Conservation (phyloP, 2,113 vertebrate genomes). For the Romanogobio albipinnatus region DNA sequence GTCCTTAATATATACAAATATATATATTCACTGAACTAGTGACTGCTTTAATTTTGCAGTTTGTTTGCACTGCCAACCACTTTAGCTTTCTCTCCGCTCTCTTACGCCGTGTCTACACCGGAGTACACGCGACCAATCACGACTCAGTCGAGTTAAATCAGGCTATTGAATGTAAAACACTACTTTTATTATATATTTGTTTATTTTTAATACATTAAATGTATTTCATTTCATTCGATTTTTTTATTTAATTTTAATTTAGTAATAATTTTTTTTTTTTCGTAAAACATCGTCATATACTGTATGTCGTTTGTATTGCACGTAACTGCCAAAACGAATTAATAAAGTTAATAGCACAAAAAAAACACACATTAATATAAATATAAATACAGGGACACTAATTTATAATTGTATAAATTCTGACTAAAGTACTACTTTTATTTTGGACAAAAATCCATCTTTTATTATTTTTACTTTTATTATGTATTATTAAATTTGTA, state of each 20-base stretch:
- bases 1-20: slow-evolving; percentile 41
- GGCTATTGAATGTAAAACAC: neutral
- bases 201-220: too few relatives aligned
- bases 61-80: slow-evolving; percentile 52
- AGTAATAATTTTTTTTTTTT: too few relatives aligned
- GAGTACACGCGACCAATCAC: neutral
- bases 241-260: too few relatives aligned
- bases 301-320: too few relatives aligned
- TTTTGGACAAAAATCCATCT: neutral
- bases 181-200: neutral
- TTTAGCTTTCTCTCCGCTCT: slow-evolving; percentile 41
- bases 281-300: too few relatives aligned
- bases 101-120: neutral
- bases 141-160: neutral
- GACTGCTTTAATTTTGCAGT: slow-evolving; percentile 40
- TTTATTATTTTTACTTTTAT: too few relatives aligned
- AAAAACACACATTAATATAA: too few relatives aligned
- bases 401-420: too few relatives aligned
- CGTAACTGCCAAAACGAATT: too few relatives aligned
- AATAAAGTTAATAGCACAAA: too few relatives aligned
- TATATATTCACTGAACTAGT: slow-evolving; percentile 37
- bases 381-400: too few relatives aligned
- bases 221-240: neutral
- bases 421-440: neutral
- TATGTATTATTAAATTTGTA: too few relatives aligned